phyloP scores from a whole-genome alignment of 2,113 vertebrate species.

The Rhinolophus sinicus region DNA sequence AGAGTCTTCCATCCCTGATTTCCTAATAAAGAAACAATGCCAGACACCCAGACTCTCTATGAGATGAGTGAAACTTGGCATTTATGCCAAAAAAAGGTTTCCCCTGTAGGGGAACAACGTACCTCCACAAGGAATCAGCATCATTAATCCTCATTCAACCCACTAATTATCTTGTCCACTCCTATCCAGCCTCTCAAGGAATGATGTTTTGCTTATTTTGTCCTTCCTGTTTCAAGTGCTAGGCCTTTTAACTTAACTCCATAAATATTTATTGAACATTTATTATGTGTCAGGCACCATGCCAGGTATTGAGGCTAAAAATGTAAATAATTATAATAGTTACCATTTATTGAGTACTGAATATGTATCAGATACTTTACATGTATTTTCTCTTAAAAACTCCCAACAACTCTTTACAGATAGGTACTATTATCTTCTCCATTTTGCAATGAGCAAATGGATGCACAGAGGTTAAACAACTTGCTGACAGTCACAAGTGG shows the following conservation, averaged over 20 bases:
- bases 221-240: background rate
- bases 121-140: background rate
- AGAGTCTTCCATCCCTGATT: slow-evolving; percentile 12
- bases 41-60: background rate
- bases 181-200: background rate
- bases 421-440: background rate
- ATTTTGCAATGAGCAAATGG: slow-evolving; percentile 26
- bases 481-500: background rate
- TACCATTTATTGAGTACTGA: slow-evolving; percentile 26
- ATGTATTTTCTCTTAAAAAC: slow-evolving; percentile 9
- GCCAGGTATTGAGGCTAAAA: background rate
- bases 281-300: background rate
- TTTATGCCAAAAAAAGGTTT: slow-evolving; percentile 13
- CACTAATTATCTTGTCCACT: slow-evolving; percentile 26
- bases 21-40: slow-evolving; percentile 28
- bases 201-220: slow-evolving; percentile 16
- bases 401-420: background rate
- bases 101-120: background rate
- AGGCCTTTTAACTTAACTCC: background rate
- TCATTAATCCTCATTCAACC: slow-evolving; percentile 44
- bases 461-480: background rate
- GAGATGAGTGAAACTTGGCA: slow-evolving; percentile 23
- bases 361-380: background rate
- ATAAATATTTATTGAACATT: slow-evolving; percentile 47
- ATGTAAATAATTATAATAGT: background rate